A percentile compares a stretch with the other conserved stretches of the same genome.
Conservation (phyloP, 1,140 invertebrate species). For the Camponotus vicinus region DNA sequence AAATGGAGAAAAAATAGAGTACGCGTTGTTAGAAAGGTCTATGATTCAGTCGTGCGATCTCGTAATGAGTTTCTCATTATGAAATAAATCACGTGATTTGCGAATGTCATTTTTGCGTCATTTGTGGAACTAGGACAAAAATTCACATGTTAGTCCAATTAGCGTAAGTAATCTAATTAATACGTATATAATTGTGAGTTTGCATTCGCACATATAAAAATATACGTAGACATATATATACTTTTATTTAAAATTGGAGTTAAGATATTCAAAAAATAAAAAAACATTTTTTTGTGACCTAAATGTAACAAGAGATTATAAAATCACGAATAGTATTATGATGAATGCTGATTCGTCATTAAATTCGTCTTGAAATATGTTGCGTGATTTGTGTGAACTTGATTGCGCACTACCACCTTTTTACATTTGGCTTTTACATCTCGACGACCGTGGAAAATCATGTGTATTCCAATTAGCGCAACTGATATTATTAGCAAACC, state of each 20-base stretch:
- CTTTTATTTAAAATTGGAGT: not conserved
- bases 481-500: constrained; percentile 23
- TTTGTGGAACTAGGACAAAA: not conserved
- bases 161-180: constrained; percentile 4
- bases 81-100: constrained; percentile 19
- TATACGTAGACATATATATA: too few species aligned
- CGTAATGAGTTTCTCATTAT: not conserved
- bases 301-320: constrained; percentile 5
- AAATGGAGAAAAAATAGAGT: not conserved
- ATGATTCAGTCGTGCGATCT: not conserved
- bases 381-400: constrained; percentile 40
- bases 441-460: constrained; percentile 38
- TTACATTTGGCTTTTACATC: constrained; percentile 35
- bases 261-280: not conserved
- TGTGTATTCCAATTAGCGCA: constrained; percentile 40
- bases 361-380: constrained; percentile 7
- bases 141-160: constrained; percentile 2
- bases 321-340: not conserved
- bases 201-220: not conserved
- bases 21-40: not conserved
- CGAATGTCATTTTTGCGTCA: constrained; percentile 10
- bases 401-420: constrained; percentile 1
- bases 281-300: constrained; percentile 5
- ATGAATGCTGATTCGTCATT: constrained; percentile 17
- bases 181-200: not conserved